Evolutionary conservation across 2,797 vertebrate species (phyloP), one percentile per base, ranked within the genome.

Genomic region (Xerus rutilus): DNA sequence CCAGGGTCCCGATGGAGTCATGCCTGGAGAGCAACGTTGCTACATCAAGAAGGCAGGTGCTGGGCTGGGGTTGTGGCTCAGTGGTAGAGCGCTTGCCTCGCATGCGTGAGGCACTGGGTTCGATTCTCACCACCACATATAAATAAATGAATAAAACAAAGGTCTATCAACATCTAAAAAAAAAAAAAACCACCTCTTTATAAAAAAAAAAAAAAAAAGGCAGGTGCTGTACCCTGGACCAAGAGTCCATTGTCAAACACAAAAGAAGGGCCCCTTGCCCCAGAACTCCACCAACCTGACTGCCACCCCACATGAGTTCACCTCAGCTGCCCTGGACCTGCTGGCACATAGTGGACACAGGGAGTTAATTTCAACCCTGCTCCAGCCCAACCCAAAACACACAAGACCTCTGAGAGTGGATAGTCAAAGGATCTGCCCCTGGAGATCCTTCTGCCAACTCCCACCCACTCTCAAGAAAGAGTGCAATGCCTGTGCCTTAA

Each of bases 211-310:
- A n/a, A n/a, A n/a, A n/a, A n/a, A n/a, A 93, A 87, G 25, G 45
- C 17, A 2, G 64, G 17, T 59, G 64, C 11, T 45, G 39, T 14
- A 10, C 17, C 13, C 21, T 57, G n/a, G 13, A 70, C 72, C 59
- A 64, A 77, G 54, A 90, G 62, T 45, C 76, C n/a, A 90, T 85
- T 65, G 17, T 78, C 54, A 95, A 92, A 94, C 20, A 82, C 11
- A 64, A 12, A 91, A 25, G 20, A 76, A 95, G 23, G 67, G n/a
- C 35, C 64, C 1, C 8, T 45, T 8, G 11, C 35, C 67, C 14
- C 76, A 64, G 76, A 17, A 25, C 25, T 12, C 39, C 32, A 54
- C 67, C 78, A 23, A 76, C 43, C 73, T 86, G 45, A 12, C 57
- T 39, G 14, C 79, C 8, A 30, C n/a, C 62, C 57, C 86, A 92